Percentiles rank a stretch among this genome's conserved stretches.
Conservation (phyloP, 2,113 vertebrate species). For the Trematocara macrostoma region DNA sequence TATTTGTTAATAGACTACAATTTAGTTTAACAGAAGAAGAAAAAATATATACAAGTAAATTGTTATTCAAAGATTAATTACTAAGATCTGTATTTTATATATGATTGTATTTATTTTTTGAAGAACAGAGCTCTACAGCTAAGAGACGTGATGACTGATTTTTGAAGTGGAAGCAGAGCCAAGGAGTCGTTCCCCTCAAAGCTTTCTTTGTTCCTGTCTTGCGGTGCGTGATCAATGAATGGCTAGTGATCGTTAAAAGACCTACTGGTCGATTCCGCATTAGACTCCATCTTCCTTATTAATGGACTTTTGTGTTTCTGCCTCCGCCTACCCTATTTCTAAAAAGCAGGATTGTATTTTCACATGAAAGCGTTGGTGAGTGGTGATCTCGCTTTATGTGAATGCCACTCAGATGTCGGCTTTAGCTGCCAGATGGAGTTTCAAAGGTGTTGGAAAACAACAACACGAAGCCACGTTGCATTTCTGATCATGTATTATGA, state of each 20-base stretch:
- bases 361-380: not conserved
- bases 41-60: fast-evolving
- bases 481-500: not conserved
- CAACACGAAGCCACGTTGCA: not conserved
- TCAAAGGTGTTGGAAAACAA: not conserved
- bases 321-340: not conserved
- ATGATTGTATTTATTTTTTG: not conserved
- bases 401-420: not conserved
- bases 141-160: not conserved
- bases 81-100: not conserved
- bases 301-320: constrained; percentile 26
- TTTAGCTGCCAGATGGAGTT: not conserved
- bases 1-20: not conserved
- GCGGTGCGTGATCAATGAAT: constrained; percentile 34
- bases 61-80: not conserved
- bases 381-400: not conserved
- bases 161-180: not conserved
- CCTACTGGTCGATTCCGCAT: constrained; percentile 42
- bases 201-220: constrained; percentile 6
- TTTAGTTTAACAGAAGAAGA: not conserved
- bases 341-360: not conserved
- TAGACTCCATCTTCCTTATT: constrained; percentile 36
- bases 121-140: not conserved
- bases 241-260: constrained; percentile 28
- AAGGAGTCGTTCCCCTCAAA: constrained; percentile 2